A percentile compares a stretch with the other conserved stretches of the same genome.
Conservation (phyloP, 1,140 invertebrate species). For the Drosophila pruinosa region DNA sequence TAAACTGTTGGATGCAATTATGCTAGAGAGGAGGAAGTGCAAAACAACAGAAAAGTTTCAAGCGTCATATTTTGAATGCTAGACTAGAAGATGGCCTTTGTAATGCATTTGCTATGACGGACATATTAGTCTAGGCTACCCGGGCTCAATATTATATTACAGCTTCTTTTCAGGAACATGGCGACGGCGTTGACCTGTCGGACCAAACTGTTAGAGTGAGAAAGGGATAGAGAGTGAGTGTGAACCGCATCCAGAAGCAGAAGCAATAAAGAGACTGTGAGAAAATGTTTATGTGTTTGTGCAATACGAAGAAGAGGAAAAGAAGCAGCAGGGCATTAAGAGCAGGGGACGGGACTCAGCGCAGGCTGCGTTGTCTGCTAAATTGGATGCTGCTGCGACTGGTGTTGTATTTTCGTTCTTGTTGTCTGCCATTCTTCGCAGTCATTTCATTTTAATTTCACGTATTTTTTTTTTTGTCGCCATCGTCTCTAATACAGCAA, state of each 20-base stretch:
- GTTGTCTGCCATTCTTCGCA: slow-evolving; percentile 34
- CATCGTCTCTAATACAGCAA: slow-evolving; percentile 39
- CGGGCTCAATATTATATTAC: not conserved
- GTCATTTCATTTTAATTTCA: not conserved
- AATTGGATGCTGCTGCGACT: slow-evolving; percentile 61
- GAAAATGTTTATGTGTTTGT: not conserved
- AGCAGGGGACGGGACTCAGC: slow-evolving; percentile 35
- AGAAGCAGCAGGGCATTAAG: not conserved
- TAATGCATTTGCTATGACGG: not conserved
- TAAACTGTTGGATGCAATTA: no score
- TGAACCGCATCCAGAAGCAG: not conserved
- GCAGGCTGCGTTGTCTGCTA: slow-evolving; percentile 47
- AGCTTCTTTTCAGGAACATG: slow-evolving; percentile 11
- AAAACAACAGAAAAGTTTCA: not conserved
- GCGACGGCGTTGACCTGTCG: slow-evolving; percentile 59
- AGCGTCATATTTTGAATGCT: not conserved
- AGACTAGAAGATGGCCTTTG: not conserved
- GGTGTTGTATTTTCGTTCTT: slow-evolving; percentile 16
- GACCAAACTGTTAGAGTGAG: not conserved
- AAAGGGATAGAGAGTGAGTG: slow-evolving; percentile 7
- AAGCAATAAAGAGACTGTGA: slow-evolving; percentile 10
- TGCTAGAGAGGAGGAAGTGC: not conserved
- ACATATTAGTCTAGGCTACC: not conserved
- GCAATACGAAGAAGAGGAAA: not conserved
- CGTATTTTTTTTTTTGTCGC: not conserved